Evolutionary conservation across 2,113 vertebrate genomes (phyloP).

Genomic region (Neogobius melanostomus): DNA sequence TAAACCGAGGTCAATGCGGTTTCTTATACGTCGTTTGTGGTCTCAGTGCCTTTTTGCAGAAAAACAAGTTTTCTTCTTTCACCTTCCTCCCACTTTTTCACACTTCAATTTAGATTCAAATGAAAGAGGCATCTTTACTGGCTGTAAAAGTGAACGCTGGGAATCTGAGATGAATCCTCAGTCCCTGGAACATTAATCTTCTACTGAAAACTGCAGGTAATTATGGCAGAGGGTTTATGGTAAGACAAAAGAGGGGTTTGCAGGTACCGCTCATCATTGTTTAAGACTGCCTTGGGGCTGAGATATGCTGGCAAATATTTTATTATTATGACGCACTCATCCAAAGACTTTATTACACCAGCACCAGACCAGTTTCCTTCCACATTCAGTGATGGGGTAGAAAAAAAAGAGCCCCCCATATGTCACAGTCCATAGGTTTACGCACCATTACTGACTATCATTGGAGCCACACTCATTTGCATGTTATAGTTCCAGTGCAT

Average conservation of each 20-base stretch:
- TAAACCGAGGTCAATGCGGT: slow-evolving; percentile 63
- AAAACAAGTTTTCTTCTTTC: slow-evolving; percentile 39
- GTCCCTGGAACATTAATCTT: slow-evolving; percentile 42
- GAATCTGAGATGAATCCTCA: slow-evolving; percentile 12
- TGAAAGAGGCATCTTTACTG: slow-evolving; percentile 48
- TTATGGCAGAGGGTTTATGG: slow-evolving; percentile 43
- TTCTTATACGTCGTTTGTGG: neutral
- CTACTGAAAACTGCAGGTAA: slow-evolving; percentile 33
- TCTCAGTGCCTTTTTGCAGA: slow-evolving; percentile 23
- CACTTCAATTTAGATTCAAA: slow-evolving; percentile 51
- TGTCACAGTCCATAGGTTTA: slow-evolving; percentile 46
- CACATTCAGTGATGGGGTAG: slow-evolving; percentile 12
- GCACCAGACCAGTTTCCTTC: slow-evolving; percentile 27
- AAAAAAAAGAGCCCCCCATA: slow-evolving; percentile 4
- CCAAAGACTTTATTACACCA: slow-evolving; percentile 36
- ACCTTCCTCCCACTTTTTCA: slow-evolving; percentile 23
- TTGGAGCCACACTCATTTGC: slow-evolving; percentile 41
- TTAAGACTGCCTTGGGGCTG: neutral
- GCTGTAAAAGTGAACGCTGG: slow-evolving; percentile 38
- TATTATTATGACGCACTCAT: slow-evolving; percentile 20
- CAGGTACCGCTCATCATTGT: slow-evolving; percentile 2
- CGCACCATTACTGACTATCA: slow-evolving; percentile 32
- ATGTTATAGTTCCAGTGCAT: slow-evolving; percentile 37
- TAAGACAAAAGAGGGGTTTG: slow-evolving; percentile 16
- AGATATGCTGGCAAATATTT: neutral